A percentile compares a stretch with the other conserved stretches of the same genome.
These are phyloP conservation scores for Ditylenchus weischeri DNA, from an alignment of 2,888 invertebrate genomes.

Conservation along the genomic window DNA sequence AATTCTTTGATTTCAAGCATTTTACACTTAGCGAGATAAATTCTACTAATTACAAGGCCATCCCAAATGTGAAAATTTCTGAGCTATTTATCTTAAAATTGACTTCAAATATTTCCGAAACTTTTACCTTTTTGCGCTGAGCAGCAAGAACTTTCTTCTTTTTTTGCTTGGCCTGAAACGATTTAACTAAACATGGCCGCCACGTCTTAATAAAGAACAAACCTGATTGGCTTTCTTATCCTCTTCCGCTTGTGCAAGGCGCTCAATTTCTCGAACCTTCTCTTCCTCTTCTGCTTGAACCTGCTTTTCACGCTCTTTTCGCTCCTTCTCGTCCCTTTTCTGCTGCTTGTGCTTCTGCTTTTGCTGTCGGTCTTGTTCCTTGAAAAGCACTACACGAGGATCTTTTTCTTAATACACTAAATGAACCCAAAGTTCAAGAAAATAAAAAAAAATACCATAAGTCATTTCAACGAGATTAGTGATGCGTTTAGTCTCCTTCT, in stretches of 20 bases:
- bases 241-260: conserved; percentile 16
- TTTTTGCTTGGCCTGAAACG: conserved; percentile 24
- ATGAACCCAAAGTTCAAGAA: too few species aligned
- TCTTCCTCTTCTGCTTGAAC: conserved; percentile 28
- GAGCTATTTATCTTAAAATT: too few species aligned
- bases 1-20: too few species aligned
- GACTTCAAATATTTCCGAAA: too few species aligned
- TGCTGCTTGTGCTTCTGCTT: conserved; percentile 28
- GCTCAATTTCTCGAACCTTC: conserved; percentile 31
- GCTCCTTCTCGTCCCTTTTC: conserved; percentile 44
- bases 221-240: conserved; percentile 18
- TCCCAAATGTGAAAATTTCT: too few species aligned
- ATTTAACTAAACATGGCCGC: background rate
- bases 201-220: background rate
- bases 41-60: too few species aligned
- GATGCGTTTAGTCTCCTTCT: conserved; percentile 91
- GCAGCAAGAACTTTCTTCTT: conserved; percentile 34
- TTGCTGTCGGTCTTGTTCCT: conserved; percentile 64
- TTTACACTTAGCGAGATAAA: too few species aligned
- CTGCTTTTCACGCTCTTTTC: conserved; percentile 35
- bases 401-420: conserved; percentile 68
- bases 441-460: conserved; percentile 66
- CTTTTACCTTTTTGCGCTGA: conserved; percentile 22
- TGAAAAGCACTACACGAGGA: conserved; percentile 85
- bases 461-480: conserved; percentile 86